Evolutionary conservation across 2,888 invertebrate genomes (phyloP).

Genomic region (Cephus pygmeus): DNA sequence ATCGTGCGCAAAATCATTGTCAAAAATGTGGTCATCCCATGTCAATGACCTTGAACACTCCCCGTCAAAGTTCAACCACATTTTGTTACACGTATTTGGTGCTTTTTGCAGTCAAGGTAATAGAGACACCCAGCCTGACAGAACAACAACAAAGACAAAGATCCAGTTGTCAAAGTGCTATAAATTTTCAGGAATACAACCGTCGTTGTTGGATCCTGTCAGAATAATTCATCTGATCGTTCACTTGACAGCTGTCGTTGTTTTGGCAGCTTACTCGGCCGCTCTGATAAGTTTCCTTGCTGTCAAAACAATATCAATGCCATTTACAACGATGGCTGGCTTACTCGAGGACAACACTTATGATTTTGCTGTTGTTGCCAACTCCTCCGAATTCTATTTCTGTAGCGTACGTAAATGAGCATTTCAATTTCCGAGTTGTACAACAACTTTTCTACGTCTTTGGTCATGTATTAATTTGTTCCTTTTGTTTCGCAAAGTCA

Average conservation of each 20-base stretch:
- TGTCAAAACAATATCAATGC: slow-evolving; percentile 56
- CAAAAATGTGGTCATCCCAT: no score
- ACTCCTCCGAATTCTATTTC: slow-evolving; percentile 56
- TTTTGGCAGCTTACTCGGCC: slow-evolving; percentile 61
- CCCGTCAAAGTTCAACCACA: slow-evolving; percentile 37
- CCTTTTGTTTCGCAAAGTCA: slow-evolving; percentile 11
- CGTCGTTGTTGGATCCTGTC: slow-evolving; percentile 46
- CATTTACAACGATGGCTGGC: slow-evolving; percentile 62
- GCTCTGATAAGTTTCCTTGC: slow-evolving; percentile 60
- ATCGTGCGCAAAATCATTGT: not conserved
- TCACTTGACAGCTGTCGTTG: slow-evolving; percentile 54
- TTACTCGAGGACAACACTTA: slow-evolving; percentile 56
- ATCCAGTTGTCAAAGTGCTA: no score
- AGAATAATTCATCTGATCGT: slow-evolving; percentile 54
- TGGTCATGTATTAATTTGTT: not conserved
- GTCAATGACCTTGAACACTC: slow-evolving; percentile 1
- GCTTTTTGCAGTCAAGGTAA: slow-evolving; percentile 59
- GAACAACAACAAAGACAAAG: no score
- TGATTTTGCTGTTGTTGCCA: slow-evolving; percentile 50
- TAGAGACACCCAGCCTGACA: not conserved
- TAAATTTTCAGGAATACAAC: slow-evolving; percentile 42
- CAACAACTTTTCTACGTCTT: no score
- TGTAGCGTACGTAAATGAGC: slow-evolving; percentile 27
- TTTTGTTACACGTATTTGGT: slow-evolving; percentile 49
- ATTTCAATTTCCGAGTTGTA: no score